Conservation (phyloP, 23 tunicate species). For the Halocynthia roretzi region DNA sequence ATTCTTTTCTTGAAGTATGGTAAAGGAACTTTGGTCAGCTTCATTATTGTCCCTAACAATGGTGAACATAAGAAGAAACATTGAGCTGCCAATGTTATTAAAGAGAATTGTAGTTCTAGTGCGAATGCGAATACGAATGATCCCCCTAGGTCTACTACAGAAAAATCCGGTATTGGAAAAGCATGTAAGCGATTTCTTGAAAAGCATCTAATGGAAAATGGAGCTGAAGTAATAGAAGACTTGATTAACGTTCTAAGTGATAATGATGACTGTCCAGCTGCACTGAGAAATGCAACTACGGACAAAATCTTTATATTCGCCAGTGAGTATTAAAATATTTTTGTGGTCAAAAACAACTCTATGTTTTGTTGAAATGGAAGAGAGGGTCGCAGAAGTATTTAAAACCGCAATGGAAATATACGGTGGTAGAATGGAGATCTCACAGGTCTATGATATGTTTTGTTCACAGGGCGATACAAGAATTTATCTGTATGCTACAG, state of each 20-base stretch:
- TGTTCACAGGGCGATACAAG: background rate
- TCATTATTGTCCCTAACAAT: background rate
- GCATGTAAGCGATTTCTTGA: conserved; percentile 1
- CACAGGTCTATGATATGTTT: background rate
- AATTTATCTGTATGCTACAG: conserved; percentile 15
- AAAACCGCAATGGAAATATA: background rate
- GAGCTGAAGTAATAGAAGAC: background rate
- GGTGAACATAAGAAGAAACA: conserved; percentile 14
- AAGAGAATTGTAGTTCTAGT: background rate
- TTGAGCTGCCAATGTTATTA: background rate
- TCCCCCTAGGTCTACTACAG: background rate
- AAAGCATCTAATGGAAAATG: conserved; percentile 3
- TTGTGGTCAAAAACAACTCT: conserved; percentile 7
- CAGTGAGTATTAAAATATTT: background rate
- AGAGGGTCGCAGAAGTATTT: conserved; percentile 5
- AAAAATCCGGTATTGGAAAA: background rate
- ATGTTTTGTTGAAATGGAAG: conserved; percentile 5
- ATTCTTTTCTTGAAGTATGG: no score
- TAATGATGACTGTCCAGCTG: conserved; percentile 10
- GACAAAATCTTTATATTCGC: background rate
- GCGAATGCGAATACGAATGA: background rate
- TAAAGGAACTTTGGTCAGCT: no score
- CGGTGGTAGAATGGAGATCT: background rate
- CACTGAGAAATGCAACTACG: background rate
- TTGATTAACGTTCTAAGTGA: background rate